Base-by-base conservation (phyloP, 1,140 invertebrate species). In the Leptinotarsa defecta region DNA sequence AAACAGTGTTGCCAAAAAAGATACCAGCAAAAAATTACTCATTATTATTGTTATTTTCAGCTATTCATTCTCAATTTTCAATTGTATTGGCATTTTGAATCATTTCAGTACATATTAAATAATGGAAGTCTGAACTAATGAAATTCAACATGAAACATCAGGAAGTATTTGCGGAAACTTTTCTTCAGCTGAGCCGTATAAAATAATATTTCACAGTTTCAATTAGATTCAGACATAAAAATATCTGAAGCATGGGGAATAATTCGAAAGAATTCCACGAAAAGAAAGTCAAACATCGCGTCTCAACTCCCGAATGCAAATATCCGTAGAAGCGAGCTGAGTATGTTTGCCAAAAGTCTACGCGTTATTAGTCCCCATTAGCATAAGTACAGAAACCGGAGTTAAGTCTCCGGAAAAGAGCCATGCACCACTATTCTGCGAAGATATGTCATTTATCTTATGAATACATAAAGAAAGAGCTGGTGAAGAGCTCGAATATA, bases 331-430 rank as follows among this genome's bases (percentile, higher is more conserved):
- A 22, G 24, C 43, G 8, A 27, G 65, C 65, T 11, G n/a, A 68
- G 65, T 43, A 24, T 64, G 65, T 68, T 68, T 68, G 65, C 65
- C 65, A 68, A 27, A 68, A 68, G 65, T 68, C 65, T 68, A 43
- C 22, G 65, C 65, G 65, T 68, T 68, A 68, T 68, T 68, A 68
- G 65, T 43, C 27, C 65, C 65, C 65, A 68, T 68, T 68, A 68
- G 65, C 65, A n/a, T 22, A 17, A 15, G 15, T 57, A 57, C 52
- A 57, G 52, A 19, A 57, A 24, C 4, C 43, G 27, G 24, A 68
- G 65, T 27, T 17, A 17, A 68, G 24, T 68, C 65, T 68, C 63
- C 24, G 65, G 65, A 68, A 68, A 68, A 57, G 52, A 43, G 65
- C 65, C 65, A 43, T 68, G 65, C 65, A 68, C 43, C 43, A 68